phyloP scores from a whole-genome alignment of 2,113 vertebrate genomes.

The Stegastes partitus region DNA sequence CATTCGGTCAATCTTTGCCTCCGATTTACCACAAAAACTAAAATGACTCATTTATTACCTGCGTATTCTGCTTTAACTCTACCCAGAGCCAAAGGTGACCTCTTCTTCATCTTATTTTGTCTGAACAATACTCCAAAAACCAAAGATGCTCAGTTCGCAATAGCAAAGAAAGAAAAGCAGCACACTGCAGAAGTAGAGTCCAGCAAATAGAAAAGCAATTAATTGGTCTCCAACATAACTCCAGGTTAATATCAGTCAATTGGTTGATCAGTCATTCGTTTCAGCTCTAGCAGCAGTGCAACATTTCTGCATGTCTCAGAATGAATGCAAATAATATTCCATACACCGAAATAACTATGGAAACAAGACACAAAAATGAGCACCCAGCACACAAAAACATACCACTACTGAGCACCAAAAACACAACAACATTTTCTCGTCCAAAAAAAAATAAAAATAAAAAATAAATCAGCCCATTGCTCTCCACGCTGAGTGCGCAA shows the following conservation, averaged over 20 bases:
- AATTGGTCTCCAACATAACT: background rate
- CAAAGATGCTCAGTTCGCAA: too few species aligned
- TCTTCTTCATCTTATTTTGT: background rate
- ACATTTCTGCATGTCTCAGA: slow-evolving; percentile 20
- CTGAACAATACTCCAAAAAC: background rate
- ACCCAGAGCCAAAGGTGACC: background rate
- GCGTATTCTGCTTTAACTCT: too few species aligned
- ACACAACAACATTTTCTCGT: slow-evolving; percentile 9
- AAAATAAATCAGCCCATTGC: slow-evolving; percentile 9
- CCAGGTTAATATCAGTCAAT: background rate
- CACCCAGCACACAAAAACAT: slow-evolving; percentile 18
- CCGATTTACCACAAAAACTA: slow-evolving; percentile 1
- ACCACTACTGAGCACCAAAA: slow-evolving; percentile 11
- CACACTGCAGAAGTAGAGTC: too few species aligned
- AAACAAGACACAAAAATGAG: slow-evolving; percentile 26
- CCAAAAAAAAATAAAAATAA: slow-evolving; percentile 9
- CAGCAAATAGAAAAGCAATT: background rate
- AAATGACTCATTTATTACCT: too few species aligned
- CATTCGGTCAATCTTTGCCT: slow-evolving; percentile 27
- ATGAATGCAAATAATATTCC: slow-evolving; percentile 33
- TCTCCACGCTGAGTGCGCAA: slow-evolving; percentile 13
- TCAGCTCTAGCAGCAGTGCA: background rate
- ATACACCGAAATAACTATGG: slow-evolving; percentile 24
- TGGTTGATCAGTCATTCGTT: background rate
- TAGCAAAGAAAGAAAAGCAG: too few species aligned